phyloP scores from a whole-genome alignment of 1,140 invertebrate genomes.

The fruit fly (Drosophila melanogaster) region DNA sequence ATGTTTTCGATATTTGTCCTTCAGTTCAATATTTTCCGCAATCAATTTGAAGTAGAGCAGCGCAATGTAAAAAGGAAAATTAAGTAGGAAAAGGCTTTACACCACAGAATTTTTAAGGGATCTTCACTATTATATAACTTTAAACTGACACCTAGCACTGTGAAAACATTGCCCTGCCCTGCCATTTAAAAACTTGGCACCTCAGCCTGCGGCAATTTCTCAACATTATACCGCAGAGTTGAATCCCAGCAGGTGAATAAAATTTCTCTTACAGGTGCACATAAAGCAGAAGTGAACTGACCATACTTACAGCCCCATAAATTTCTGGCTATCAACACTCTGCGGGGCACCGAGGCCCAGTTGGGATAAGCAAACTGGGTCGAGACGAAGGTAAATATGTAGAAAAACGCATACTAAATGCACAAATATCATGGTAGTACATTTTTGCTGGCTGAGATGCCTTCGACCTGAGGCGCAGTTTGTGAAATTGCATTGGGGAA shows the following conservation, averaged over 20 bases:
- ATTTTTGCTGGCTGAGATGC: conserved; percentile 8
- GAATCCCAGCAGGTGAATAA: conserved; percentile 43
- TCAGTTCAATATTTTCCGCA: not conserved
- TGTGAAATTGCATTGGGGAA: conserved; percentile 40
- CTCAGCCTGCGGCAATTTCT: conserved; percentile 24
- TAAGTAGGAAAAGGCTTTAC: not conserved
- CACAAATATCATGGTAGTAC: conserved; percentile 28
- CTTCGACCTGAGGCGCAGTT: conserved; percentile 19
- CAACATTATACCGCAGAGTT: not conserved
- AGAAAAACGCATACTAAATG: conserved; percentile 11
- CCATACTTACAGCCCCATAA: conserved; percentile 46
- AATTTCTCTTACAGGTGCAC: conserved; percentile 27
- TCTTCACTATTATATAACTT: not conserved
- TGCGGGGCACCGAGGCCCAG: not conserved
- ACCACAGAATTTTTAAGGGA: too few species aligned
- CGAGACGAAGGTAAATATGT: conserved; percentile 23
- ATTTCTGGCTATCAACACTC: conserved; percentile 51
- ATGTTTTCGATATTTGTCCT: conserved; percentile 10
- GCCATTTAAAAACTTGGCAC: conserved; percentile 14
- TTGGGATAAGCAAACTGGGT: conserved; percentile 35
- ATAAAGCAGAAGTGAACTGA: conserved; percentile 49
- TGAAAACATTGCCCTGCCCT: not conserved
- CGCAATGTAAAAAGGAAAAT: not conserved
- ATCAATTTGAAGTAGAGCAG: conserved; percentile 1
- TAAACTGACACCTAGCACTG: not conserved